Conservation (phyloP, 2,113 vertebrate genomes). For the Chaetorhynchus papuensis region DNA sequence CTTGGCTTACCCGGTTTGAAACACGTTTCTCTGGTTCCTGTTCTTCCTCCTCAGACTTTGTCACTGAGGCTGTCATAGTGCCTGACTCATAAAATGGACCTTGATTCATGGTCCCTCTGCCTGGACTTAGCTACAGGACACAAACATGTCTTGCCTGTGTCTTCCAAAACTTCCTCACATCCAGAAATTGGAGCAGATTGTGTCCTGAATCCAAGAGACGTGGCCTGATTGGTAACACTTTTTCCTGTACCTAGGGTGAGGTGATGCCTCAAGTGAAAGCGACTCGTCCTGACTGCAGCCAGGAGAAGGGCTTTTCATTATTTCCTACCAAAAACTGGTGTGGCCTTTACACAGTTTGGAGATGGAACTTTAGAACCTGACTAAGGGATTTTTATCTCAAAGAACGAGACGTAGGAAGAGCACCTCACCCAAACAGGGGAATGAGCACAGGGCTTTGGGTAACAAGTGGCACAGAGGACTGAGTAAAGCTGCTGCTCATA, state of each 20-base stretch:
- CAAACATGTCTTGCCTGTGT: neutral
- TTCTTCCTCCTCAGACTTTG: neutral
- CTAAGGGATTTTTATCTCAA: neutral
- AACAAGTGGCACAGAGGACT: neutral
- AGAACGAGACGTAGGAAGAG: neutral
- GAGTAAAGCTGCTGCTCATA: neutral
- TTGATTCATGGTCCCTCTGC: neutral
- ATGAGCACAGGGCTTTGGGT: fast-evolving
- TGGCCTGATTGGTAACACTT: neutral
- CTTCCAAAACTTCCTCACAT: neutral
- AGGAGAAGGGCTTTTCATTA: neutral
- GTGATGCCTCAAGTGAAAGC: neutral
- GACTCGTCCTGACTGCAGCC: neutral
- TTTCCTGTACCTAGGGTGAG: neutral
- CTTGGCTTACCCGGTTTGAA: neutral
- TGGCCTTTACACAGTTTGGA: neutral
- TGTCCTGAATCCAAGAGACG: neutral
- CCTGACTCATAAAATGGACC: neutral
- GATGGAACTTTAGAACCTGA: neutral
- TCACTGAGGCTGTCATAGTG: neutral
- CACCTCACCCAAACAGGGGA: neutral
- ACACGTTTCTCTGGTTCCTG: neutral
- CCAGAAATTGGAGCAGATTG: neutral
- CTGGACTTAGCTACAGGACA: neutral
- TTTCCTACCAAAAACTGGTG: neutral